A percentile compares a stretch with the other conserved stretches of the same genome.
These are phyloP conservation scores for Dichetophora obliterata DNA, from an alignment of 2,888 invertebrate genomes.

Conservation along the genomic window DNA sequence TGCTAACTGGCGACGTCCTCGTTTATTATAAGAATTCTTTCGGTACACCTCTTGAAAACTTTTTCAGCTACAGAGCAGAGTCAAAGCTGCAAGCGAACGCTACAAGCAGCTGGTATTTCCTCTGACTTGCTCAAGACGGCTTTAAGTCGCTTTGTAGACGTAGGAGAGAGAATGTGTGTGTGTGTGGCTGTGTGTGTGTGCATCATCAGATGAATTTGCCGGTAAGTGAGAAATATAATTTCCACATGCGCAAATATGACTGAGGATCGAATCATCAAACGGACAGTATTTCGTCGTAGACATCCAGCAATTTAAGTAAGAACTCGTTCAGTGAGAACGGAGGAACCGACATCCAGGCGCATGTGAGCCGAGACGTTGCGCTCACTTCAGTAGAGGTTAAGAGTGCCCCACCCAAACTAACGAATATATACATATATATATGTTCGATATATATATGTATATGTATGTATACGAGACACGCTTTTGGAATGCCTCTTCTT, in stretches of 20 bases:
- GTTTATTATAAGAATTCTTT: neutral
- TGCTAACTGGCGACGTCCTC: neutral
- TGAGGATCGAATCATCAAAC: constrained; percentile 10
- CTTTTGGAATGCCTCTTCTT: constrained; percentile 10
- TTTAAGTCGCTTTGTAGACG: neutral
- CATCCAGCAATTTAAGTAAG: neutral
- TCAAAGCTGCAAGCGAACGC: neutral
- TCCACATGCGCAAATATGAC: constrained; percentile 20
- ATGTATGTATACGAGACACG: constrained; percentile 46
- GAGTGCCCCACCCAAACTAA: constrained; percentile 63
- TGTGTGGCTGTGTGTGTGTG: constrained; percentile 17
- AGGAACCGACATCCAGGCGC: constrained; percentile 9
- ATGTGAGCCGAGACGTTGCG: neutral
- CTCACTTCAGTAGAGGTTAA: constrained; percentile 53
- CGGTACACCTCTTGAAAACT: neutral
- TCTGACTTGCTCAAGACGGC: constrained; percentile 18
- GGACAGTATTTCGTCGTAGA: neutral
- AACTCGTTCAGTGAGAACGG: neutral
- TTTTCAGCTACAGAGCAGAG: neutral
- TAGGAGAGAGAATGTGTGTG: constrained; percentile 4
- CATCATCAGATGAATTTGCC: constrained; percentile 45
- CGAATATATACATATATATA: constrained; percentile 6
- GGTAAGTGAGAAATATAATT: constrained; percentile 44
- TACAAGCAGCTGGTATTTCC: constrained; percentile 10
- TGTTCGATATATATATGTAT: constrained; percentile 7